These are phyloP conservation scores for Hemiscyllium ocellatum DNA, from an alignment of 2,113 vertebrate genomes.

Conservation along the genomic window DNA sequence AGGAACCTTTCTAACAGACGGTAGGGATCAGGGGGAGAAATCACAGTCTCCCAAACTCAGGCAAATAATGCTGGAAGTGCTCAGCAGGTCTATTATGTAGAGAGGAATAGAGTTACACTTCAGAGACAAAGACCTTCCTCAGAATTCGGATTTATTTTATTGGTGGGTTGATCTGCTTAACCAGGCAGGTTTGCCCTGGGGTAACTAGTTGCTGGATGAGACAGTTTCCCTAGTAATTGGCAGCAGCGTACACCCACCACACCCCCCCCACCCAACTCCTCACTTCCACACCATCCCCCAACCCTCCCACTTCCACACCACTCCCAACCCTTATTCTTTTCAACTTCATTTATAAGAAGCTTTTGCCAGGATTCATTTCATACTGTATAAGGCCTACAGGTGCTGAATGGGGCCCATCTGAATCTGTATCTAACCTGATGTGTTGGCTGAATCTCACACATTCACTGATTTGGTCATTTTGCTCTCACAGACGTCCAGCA, in stretches of 20 bases:
- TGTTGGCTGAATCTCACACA: background rate
- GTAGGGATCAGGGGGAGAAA: background rate
- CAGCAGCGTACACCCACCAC: background rate
- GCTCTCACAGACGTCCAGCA: conserved; percentile 82
- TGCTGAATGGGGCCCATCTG: background rate
- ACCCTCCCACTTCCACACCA: too few species aligned
- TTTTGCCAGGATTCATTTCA: background rate
- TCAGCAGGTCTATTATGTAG: background rate
- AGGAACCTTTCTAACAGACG: background rate
- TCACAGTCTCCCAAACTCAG: background rate
- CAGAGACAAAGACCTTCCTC: background rate
- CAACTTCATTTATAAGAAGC: background rate
- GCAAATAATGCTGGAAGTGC: background rate
- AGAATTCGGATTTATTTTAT: background rate
- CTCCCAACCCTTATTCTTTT: too few species aligned
- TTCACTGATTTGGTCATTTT: background rate
- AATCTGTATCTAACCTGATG: background rate
- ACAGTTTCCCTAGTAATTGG: background rate
- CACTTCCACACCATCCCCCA: too few species aligned
- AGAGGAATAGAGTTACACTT: background rate
- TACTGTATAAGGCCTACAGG: background rate
- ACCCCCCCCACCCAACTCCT: too few species aligned
- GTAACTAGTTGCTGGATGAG: background rate
- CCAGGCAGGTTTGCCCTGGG: background rate
- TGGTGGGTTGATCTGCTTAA: background rate